Base-by-base conservation (phyloP, 2,113 vertebrate genomes). In the Chloropsis cyanopogon region DNA sequence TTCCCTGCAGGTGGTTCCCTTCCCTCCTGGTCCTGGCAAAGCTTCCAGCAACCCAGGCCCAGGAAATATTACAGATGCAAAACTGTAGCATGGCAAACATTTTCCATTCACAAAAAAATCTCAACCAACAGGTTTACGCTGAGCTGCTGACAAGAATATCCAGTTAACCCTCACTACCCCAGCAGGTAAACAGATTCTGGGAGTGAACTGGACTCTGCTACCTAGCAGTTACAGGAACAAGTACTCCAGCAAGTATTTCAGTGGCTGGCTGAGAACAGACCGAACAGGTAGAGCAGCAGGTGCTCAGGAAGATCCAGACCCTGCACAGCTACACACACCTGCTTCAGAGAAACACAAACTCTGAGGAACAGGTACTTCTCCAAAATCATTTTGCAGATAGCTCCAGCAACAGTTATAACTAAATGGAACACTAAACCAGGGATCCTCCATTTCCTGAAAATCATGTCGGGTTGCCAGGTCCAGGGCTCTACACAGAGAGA, bases 221-320 rank as follows among this genome's bases (percentile, higher is more conserved):
- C n/a, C 9, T 7, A 17, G 28, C 14, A 37, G 49, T 81, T 71
- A 81, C 1, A 83, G 59, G 28, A 82, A 70, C 28, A 89, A 66
- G 44, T 44, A 64, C 16, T 44, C 41, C 59, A 70, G 11, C n/a
- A 78, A 61, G 61, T 53, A 60, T 76, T 95, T 86, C 81, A 70
- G 69, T 29, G 70, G 35, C 73, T 92, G 91, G 80, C 68, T 90
- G 81, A 86, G 73, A 78, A 68, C 41, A 75, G 35, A 35, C 9
- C 0, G 0, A 68, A 59, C 26, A 83, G 76, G 22, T 4, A 73
- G 69, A 76, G 52, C 73, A 81, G 73, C 59, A 71, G 57, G 77
- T 4, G 5, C 44, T 49, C 0, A 0, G 46, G 14, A 42, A 75
- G 35, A 89, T 49, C 24, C 2, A 0, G 42, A 4, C 25, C 42